Evolutionary conservation across 2,888 invertebrate genomes (phyloP), one percentile per base, ranked within the genome.

Genomic region (Antheraea assamensis): DNA sequence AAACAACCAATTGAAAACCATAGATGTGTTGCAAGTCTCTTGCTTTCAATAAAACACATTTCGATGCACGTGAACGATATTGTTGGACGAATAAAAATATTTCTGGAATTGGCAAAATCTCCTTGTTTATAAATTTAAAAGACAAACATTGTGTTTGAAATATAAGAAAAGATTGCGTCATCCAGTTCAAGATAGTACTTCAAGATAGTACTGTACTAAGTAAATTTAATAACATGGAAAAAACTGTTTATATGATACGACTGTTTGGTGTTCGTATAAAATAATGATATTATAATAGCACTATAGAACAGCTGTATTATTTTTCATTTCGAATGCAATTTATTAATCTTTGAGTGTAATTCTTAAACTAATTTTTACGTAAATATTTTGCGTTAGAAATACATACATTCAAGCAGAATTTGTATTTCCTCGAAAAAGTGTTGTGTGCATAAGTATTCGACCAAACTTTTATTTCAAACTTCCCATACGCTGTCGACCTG

Each of bases 101-200:
- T 68, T 68, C 35, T 68, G 68, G 68, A 35, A 68, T 35, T 68
- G 7, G 35, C 35, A 73, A 64, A 64, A 49, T 64, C 73, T 61
- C 70, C 70, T 70, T 55, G 52, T 52, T 71, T 71, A 52, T 71
- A 61, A 72, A 52, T 72, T 74, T 24, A 58, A 64, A 73, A 30
- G 42, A 61, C 19, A 47, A 55, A 70, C 30, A 49, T 47, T 68
- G 71, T 70, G 27, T 30, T 68, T 83, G 81, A 78, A 85, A 83
- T 79, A 76, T 77, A 78, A 79, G 76, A 73, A 74, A 75, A 74
- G 70, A 76, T 88, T 88, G 83, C 87, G 76, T 88, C 87, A 87
- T 85, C 75, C 82, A 78, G 82, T 81, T 84, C 83, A 82, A 76
- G 82, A 80, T 78, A 80, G 75, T 73, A 58, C 7, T 35, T 35